A percentile compares a stretch with the other conserved stretches of the same genome.
phyloP scores from a whole-genome alignment of 1,140 invertebrate species.

The Bombus fervidus region DNA sequence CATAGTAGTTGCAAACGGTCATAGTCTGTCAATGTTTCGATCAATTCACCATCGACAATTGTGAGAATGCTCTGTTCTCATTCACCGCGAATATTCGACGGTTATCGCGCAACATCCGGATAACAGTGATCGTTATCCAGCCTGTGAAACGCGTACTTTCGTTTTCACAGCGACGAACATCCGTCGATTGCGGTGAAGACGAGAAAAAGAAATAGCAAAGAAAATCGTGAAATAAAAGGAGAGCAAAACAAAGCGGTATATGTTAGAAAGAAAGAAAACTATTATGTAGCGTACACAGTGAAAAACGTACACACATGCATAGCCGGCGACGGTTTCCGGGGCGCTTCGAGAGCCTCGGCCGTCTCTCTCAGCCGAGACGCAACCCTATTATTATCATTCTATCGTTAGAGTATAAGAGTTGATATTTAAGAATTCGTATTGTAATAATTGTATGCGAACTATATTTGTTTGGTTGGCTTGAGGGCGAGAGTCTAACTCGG shows the following conservation, averaged over 20 bases:
- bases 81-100: neutral
- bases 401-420: conserved; percentile 82
- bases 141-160: neutral
- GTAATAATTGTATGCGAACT: conserved; percentile 81
- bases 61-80: neutral
- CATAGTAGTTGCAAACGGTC: neutral
- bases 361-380: conserved; percentile 27
- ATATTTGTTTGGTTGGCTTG: conserved; percentile 83
- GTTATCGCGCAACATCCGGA: neutral
- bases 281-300: conserved; percentile 16
- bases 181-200: neutral
- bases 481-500: conserved; percentile 83
- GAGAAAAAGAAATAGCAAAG: neutral
- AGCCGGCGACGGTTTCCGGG: neutral
- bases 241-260: neutral
- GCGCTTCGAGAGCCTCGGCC: neutral
- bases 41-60: neutral
- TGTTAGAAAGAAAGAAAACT: conserved; percentile 19
- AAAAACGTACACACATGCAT: conserved; percentile 1
- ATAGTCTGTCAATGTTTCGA: neutral
- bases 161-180: neutral
- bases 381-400: conserved; percentile 74
- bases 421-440: conserved; percentile 83
- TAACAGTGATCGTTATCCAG: neutral
- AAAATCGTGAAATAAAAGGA: neutral